Base-by-base conservation (phyloP, 35 echinoderm and acorn worm genomes). In the Heliocidaris tuberculata region DNA sequence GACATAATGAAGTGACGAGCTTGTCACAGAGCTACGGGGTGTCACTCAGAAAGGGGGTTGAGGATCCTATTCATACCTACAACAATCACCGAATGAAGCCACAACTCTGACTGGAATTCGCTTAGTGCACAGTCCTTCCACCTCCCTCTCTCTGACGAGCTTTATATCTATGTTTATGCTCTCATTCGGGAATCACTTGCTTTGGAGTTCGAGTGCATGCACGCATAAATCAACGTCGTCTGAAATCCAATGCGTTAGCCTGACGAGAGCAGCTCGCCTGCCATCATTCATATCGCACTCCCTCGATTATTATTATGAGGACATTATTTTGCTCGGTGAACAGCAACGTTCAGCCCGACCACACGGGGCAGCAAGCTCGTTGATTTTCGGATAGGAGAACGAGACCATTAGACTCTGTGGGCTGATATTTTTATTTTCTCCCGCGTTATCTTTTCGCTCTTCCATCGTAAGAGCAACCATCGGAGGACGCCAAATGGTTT, bases 1-100 rank as follows among this genome's bases (percentile, higher is more conserved):
- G 91, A 93, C 91, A 93, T 59, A 93, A 93, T 93, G 90, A 92
- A 92, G 90, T 92, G 90, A 92, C 90, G 90, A 92, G 90, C 90
- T 56, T 92, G 90, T 92, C 90, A 56, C 49, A n/a, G n/a, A 92
- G 31, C 90, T 48, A 49, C 12, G 47, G 91, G 91, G 50, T 59
- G 91, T 93, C 91, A 93, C 50, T 93, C 91, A 93, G 87, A 59
- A 52, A 48, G 15, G 47, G 48, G 47, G 11, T 59, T 48, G 31
- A 89, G 47, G 12, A 48, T 59, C 29, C 91, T 52, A 49, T 93
- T 50, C 50, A 93, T 29, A 59, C 91, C 32, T 52, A 30, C 48
- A 93, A 32, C 31, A 52, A 19, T 59, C n/a, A 24, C 91, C 12
- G 29, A 30, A 16, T 30, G 91, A 32, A 93, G 91, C 29, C 91